These are phyloP conservation scores for Monodelphis domestica DNA, from an alignment of 2,797 vertebrate species.

Conservation along the genomic window DNA sequence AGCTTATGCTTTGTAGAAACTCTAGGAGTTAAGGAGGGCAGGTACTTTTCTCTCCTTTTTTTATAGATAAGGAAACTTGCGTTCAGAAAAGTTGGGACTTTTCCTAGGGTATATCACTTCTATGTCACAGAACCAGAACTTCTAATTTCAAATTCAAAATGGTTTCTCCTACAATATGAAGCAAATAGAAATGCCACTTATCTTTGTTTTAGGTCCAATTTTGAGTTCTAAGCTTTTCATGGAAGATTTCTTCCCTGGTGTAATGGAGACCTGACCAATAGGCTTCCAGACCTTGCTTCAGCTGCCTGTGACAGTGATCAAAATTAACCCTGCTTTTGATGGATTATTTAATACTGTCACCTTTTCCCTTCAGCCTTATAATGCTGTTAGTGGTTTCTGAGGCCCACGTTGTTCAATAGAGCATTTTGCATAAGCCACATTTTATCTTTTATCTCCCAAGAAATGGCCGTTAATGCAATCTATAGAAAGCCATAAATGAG, in stretches of 20 bases:
- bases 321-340: constrained; percentile 37
- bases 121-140: background rate
- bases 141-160: background rate
- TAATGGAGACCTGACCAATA: background rate
- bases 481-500: constrained; percentile 57
- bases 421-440: constrained; percentile 46
- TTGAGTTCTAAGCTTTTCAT: background rate
- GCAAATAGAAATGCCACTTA: background rate
- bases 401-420: background rate
- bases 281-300: background rate
- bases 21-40: background rate
- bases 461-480: constrained; percentile 47
- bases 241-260: background rate
- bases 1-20: background rate
- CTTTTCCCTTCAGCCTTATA: background rate
- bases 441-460: constrained; percentile 64
- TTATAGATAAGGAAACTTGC: background rate
- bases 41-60: background rate
- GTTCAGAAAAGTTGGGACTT: background rate
- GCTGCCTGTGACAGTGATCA: background rate
- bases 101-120: background rate
- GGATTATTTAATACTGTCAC: background rate
- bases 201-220: background rate
- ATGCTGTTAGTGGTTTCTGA: constrained; percentile 21
- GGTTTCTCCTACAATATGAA: background rate